Conservation (phyloP, 37 sponge, comb jelly and placozoan genomes). For the Ephydatia muelleri region DNA sequence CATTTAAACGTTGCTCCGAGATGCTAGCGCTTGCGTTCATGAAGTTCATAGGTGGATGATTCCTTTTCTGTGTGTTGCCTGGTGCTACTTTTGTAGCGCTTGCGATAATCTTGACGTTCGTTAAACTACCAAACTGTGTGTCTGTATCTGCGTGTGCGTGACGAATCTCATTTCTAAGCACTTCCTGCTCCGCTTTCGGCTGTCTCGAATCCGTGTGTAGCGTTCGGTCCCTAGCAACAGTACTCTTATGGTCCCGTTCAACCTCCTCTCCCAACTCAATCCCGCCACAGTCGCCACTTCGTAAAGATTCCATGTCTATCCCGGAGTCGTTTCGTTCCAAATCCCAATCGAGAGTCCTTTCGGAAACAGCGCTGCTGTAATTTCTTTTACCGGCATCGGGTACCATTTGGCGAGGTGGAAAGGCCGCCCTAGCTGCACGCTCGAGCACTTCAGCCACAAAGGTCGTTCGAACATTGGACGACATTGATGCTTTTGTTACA, state of each 20-base stretch:
- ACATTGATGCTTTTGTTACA: background rate
- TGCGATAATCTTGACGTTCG: background rate
- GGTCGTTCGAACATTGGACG: background rate
- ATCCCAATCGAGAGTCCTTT: background rate
- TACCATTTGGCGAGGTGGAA: background rate
- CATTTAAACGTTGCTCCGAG: background rate
- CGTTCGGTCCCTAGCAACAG: background rate
- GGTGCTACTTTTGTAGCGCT: background rate
- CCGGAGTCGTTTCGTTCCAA: background rate
- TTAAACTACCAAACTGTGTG: background rate
- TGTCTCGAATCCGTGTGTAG: background rate
- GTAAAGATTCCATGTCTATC: background rate
- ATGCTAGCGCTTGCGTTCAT: background rate
- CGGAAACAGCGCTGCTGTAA: background rate
- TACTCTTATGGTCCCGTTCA: background rate
- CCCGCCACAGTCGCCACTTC: background rate
- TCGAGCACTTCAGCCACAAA: background rate
- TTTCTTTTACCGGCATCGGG: background rate
- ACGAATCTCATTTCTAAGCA: background rate
- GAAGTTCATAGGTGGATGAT: background rate
- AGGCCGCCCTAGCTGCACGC: background rate
- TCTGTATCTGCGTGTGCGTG: background rate
- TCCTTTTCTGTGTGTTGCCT: background rate
- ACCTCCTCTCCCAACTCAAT: background rate
- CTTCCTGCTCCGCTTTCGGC: background rate